Percentiles rank a stretch among this genome's conserved stretches.
Conservation (phyloP, 1,140 invertebrate species). For the Dryas iulia region DNA sequence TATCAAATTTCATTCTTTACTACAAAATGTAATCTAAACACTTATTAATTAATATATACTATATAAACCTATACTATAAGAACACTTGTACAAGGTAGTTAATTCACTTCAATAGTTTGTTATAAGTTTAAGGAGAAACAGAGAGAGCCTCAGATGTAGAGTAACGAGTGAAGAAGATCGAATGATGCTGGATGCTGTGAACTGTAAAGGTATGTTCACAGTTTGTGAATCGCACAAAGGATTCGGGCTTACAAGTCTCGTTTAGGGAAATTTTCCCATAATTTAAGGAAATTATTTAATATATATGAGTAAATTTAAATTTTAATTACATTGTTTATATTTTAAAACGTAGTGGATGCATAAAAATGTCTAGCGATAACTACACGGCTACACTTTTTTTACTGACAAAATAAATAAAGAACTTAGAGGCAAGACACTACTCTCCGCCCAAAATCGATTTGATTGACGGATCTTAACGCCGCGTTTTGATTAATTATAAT, state of each 20-base stretch:
- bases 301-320: background rate
- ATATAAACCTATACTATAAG: background rate
- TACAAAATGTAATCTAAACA: no score
- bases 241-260: conserved; percentile 39
- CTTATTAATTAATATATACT: no score
- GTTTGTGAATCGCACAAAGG: conserved; percentile 58
- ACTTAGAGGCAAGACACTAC: no score
- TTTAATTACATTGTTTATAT: background rate
- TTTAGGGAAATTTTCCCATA: conserved; percentile 33
- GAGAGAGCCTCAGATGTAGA: conserved; percentile 1
- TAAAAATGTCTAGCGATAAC: no score
- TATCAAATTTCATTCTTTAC: no score
- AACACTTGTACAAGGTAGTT: conserved; percentile 8
- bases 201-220: conserved; percentile 54
- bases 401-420: no score
- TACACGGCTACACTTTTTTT: no score
- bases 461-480: no score
- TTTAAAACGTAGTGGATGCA: background rate
- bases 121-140: conserved; percentile 25
- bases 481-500: no score
- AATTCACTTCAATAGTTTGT: conserved; percentile 32
- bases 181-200: conserved; percentile 34
- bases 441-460: no score
- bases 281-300: conserved; percentile 30
- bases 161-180: conserved; percentile 3